phyloP scores from a whole-genome alignment of 2,888 invertebrate genomes.

The Melitaea athalia region DNA sequence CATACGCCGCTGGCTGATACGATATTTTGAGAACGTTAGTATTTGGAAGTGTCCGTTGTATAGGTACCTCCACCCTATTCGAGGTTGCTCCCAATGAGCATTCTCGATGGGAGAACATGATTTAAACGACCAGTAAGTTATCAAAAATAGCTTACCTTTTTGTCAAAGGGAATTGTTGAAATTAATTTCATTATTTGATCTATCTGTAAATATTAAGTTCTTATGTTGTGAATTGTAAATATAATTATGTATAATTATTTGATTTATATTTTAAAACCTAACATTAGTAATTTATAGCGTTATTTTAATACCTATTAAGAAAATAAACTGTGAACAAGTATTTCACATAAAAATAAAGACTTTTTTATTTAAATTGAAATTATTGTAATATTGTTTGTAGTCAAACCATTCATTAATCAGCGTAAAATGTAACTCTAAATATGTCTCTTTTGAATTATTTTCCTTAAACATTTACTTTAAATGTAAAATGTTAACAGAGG shows the following conservation, averaged over 20 bases:
- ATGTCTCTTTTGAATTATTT: neutral
- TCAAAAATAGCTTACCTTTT: slow-evolving; percentile 26
- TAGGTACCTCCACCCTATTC: slow-evolving; percentile 56
- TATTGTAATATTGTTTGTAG: too few relatives aligned
- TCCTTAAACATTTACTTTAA: neutral
- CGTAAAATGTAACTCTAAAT: too few relatives aligned
- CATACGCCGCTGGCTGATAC: slow-evolving; percentile 71
- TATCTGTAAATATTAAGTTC: too few relatives aligned
- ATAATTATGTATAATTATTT: too few relatives aligned
- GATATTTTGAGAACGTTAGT: slow-evolving; percentile 74
- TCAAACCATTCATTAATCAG: too few relatives aligned
- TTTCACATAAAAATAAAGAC: too few relatives aligned
- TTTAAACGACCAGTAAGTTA: slow-evolving; percentile 48
- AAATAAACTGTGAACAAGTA: too few relatives aligned
- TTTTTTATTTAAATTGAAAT: too few relatives aligned
- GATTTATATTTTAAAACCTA: too few relatives aligned
- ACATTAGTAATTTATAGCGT: too few relatives aligned
- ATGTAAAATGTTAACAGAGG: neutral
- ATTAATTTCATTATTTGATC: neutral
- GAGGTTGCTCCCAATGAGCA: slow-evolving; percentile 61
- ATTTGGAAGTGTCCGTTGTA: slow-evolving; percentile 70
- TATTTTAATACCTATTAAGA: too few relatives aligned
- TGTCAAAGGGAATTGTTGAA: neutral
- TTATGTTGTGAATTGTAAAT: too few relatives aligned
- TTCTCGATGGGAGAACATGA: slow-evolving; percentile 51